A percentile compares a stretch with the other conserved stretches of the same genome.
phyloP scores from a whole-genome alignment of 2,888 invertebrate genomes.

The Lymantria dispar region DNA sequence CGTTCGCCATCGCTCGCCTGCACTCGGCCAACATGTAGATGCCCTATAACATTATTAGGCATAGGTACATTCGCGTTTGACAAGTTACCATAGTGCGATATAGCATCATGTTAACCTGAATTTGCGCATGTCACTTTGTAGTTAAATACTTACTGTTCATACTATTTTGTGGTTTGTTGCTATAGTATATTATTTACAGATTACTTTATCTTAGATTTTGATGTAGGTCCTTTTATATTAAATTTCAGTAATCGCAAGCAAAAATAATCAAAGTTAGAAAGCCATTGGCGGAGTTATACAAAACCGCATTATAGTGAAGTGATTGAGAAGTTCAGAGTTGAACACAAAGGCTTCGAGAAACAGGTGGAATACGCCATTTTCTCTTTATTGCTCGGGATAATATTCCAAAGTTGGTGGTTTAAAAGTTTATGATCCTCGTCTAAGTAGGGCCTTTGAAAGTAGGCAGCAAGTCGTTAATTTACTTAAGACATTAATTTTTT shows the following conservation, averaged over 20 bases:
- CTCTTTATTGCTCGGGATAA: background rate
- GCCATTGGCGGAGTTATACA: background rate
- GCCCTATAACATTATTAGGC: too few species aligned
- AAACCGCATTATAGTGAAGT: background rate
- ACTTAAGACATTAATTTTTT: background rate
- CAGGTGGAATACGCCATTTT: background rate
- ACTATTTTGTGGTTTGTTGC: too few species aligned
- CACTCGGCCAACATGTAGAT: too few species aligned
- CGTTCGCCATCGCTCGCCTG: too few species aligned
- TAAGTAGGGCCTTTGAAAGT: background rate
- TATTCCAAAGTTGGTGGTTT: background rate
- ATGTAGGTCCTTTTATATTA: background rate
- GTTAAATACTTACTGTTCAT: too few species aligned
- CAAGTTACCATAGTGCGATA: too few species aligned
- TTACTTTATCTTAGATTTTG: background rate
- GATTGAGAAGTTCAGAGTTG: background rate
- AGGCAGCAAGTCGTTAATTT: background rate
- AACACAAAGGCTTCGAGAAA: background rate
- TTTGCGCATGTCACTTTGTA: too few species aligned
- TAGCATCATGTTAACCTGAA: too few species aligned
- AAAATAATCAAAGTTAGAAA: background rate
- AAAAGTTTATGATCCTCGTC: background rate
- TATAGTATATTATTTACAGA: background rate
- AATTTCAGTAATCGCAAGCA: background rate
- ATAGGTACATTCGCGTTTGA: too few species aligned